A percentile compares a stretch with the other conserved stretches of the same genome.
These are phyloP conservation scores for Himalopsyche japonica DNA, from an alignment of 2,888 invertebrate species.

Conservation along the genomic window DNA sequence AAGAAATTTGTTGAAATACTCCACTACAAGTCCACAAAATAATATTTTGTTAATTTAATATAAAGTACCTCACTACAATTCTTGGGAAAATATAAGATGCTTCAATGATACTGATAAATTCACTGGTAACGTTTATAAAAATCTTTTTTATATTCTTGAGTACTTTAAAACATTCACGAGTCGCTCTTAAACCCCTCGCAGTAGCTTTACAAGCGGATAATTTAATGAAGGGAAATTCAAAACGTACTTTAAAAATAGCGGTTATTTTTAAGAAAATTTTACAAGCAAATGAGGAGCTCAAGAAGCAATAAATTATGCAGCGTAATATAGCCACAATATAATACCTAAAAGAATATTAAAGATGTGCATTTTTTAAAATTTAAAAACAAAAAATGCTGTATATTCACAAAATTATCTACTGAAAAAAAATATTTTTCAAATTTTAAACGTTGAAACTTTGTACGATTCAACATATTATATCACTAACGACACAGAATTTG, in stretches of 20 bases:
- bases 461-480: too few species aligned
- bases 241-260: neutral
- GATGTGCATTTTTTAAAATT: neutral
- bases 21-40: too few species aligned
- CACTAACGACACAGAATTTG: too few species aligned
- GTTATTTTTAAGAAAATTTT: neutral
- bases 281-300: neutral
- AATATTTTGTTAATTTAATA: too few species aligned
- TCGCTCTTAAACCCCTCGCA: neutral
- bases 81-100: too few species aligned
- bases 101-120: too few species aligned
- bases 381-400: neutral
- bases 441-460: too few species aligned
- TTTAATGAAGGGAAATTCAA: neutral
- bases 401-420: too few species aligned
- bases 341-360: neutral
- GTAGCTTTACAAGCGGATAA: neutral
- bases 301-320: neutral
- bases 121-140: neutral
- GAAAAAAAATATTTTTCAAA: too few species aligned
- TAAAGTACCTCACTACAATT: too few species aligned
- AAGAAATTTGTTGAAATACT: too few species aligned
- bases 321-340: neutral
- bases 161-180: neutral
- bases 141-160: neutral